A percentile compares a stretch with the other conserved stretches of the same genome.
phyloP scores from a whole-genome alignment of 2,797 vertebrate species.

The Melanotaenia nigrans region DNA sequence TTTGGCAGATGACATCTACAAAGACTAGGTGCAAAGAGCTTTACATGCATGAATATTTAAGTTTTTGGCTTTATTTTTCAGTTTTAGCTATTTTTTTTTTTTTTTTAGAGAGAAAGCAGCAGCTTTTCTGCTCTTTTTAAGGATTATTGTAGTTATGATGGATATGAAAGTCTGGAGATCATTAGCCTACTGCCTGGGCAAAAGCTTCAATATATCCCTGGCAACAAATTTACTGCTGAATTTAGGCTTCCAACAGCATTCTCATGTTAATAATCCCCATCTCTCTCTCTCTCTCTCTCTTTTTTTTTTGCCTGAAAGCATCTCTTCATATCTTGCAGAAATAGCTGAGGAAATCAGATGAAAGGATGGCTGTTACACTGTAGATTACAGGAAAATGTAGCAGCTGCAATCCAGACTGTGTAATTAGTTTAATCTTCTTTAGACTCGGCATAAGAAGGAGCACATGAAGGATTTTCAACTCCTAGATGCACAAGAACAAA shows the following conservation, averaged over 20 bases:
- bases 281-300: neutral
- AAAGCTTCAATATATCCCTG: constrained; percentile 28
- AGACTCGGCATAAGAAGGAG: constrained; percentile 54
- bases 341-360: neutral
- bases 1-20: no score
- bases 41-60: neutral
- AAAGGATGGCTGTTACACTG: neutral
- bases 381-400: constrained; percentile 14
- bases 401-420: constrained; percentile 14
- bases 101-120: constrained; percentile 5
- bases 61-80: neutral
- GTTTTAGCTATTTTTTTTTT: constrained; percentile 12
- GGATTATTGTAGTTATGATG: constrained; percentile 5
- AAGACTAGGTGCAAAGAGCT: neutral
- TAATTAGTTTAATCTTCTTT: constrained; percentile 69
- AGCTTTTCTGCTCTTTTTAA: constrained; percentile 6
- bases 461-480: constrained; percentile 62
- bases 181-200: constrained; percentile 29
- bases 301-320: neutral
- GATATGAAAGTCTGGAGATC: constrained; percentile 43
- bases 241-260: neutral
- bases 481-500: constrained; percentile 56
- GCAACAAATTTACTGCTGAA: constrained; percentile 8
- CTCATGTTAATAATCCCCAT: neutral
- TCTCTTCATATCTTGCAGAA: neutral